Evolutionary conservation across 2,888 invertebrate species (phyloP), one percentile per base, ranked within the genome.

Genomic region (Trichopria drosophilae): DNA sequence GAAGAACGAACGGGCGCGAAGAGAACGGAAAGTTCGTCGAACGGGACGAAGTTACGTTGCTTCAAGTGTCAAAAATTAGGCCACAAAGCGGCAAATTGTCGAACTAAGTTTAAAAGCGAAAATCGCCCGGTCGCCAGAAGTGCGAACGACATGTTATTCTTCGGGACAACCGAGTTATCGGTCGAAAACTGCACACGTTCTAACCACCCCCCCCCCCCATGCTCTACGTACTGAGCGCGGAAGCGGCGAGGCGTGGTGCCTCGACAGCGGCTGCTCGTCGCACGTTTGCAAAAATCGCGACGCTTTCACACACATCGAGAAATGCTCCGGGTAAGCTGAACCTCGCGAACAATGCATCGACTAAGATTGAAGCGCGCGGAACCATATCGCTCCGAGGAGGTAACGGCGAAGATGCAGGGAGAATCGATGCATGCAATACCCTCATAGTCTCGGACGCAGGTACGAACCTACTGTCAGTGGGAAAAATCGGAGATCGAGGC

Each of bases 381-480:
- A 40, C 40, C 3, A 35, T 45, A 1, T 12, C 10, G 1, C 18
- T 58, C 10, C 31, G 12, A 1, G 19, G 31, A 0, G 16, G 35
- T 1, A n/a, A 22, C 1, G 9, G 31, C 10, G 51, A 34, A 2
- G 4, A 12, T 0, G 1, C 15, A 1, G 53, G n/a, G 19, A 28
- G 42, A 3, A 10, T 56, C 2, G 26, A 4, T 2, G 12, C 57
- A 13, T 40, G 46, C 1, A 18, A 53, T 23, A 44, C 37, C 1
- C 29, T 60, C 3, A 28, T 51, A 9, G 57, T 60, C 1, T 58
- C 55, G 3, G 55, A 60, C 31, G 28, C 58, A 3, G 41, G 57
- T 2, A 50, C 50, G 6, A 60, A 59, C n/a, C n/a, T n/a, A n/a
- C n/a, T n/a, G n/a, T n/a, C n/a, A n/a, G n/a, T n/a, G n/a, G n/a